Evolutionary conservation across 2,888 invertebrate genomes (phyloP).

Genomic region (Gryllus longicercus): DNA sequence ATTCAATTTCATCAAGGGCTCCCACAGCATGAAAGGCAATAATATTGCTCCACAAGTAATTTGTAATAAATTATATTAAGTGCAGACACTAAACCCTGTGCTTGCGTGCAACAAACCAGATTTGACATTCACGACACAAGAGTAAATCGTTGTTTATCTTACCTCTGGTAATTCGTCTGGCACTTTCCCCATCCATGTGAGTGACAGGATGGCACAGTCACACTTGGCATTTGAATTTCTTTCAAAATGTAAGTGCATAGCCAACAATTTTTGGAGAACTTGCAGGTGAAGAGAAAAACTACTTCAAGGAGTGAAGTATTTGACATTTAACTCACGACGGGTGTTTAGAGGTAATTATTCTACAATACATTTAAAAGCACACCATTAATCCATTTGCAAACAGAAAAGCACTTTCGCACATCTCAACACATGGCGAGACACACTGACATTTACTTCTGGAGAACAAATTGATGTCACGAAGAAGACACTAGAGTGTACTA

Average conservation of each 20-base stretch:
- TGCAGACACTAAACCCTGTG: too few species aligned
- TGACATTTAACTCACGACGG: background rate
- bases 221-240: conserved; percentile 89
- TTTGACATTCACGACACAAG: background rate
- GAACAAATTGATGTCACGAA: too few species aligned
- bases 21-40: too few species aligned
- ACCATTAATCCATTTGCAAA: background rate
- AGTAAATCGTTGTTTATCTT: conserved; percentile 44
- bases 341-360: background rate
- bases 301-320: background rate
- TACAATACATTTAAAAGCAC: background rate
- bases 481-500: background rate
- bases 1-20: too few species aligned
- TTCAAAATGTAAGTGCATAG: conserved; percentile 95
- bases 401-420: background rate
- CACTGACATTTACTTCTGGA: background rate
- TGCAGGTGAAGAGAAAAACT: background rate
- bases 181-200: conserved; percentile 98
- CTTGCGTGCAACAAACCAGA: too few species aligned
- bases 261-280: conserved; percentile 20
- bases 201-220: conserved; percentile 89
- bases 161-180: conserved; percentile 94
- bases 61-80: too few species aligned
- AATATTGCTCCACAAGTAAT: too few species aligned
- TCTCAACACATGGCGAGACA: background rate